Percentiles rank a stretch among this genome's conserved stretches.
Evolutionary conservation across 1,140 invertebrate species (phyloP).

Genomic region (Cylas formicarius): DNA sequence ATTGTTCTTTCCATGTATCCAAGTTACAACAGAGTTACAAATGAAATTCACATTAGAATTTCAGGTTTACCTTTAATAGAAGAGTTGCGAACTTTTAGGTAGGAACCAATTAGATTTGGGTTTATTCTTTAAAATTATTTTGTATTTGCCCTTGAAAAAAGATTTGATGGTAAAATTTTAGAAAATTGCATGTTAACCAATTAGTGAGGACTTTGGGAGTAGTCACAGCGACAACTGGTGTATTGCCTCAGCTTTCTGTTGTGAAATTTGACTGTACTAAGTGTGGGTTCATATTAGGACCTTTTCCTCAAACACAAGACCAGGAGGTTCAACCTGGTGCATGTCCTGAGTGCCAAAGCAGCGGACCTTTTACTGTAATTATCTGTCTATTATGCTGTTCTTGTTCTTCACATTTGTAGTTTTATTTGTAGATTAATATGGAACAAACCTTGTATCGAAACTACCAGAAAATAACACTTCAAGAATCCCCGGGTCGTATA

Average conservation of each 20-base stretch:
- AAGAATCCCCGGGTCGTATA: slow-evolving; percentile 91
- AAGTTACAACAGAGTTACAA: slow-evolving; percentile 89
- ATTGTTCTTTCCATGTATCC: slow-evolving; percentile 93
- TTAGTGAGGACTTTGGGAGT: slow-evolving; percentile 89
- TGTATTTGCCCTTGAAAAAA: slow-evolving; percentile 8
- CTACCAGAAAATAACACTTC: slow-evolving; percentile 96
- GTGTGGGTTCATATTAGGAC: slow-evolving; percentile 91
- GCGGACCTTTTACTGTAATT: slow-evolving; percentile 88
- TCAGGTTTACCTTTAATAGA: slow-evolving; percentile 93
- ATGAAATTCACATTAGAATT: slow-evolving; percentile 90
- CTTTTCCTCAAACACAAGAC: slow-evolving; percentile 90
- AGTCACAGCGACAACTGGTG: slow-evolving; percentile 91
- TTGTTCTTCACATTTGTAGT: background rate
- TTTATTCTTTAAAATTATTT: slow-evolving; percentile 9
- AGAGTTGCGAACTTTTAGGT: slow-evolving; percentile 88
- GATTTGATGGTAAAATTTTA: slow-evolving; percentile 31
- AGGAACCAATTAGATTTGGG: slow-evolving; percentile 22
- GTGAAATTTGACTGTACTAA: slow-evolving; percentile 97
- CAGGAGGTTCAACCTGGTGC: slow-evolving; percentile 91
- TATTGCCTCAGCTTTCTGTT: slow-evolving; percentile 90
- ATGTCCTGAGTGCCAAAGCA: slow-evolving; percentile 97
- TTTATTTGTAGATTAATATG: slow-evolving; percentile 67
- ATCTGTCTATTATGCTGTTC: slow-evolving; percentile 1
- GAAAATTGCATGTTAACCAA: slow-evolving; percentile 96
- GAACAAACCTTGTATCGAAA: slow-evolving; percentile 97